Conservation (phyloP, 2,113 vertebrate species). For the Calidris pygmaea region DNA sequence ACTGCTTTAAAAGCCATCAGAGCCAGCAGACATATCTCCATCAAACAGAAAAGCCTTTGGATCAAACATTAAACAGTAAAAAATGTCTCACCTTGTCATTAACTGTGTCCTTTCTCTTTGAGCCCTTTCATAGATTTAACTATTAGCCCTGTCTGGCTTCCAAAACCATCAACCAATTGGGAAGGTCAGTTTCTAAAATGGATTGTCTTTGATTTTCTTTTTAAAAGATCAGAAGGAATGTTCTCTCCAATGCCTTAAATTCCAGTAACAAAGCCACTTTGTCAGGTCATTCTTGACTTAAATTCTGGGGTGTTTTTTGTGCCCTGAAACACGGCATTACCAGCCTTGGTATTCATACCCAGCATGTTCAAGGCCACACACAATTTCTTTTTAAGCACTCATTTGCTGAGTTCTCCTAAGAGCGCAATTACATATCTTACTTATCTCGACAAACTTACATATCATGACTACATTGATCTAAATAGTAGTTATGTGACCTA, state of each 20-base stretch:
- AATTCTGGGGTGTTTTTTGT: background rate
- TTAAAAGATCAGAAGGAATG: background rate
- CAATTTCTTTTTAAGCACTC: background rate
- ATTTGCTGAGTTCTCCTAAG: background rate
- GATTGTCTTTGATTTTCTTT: background rate
- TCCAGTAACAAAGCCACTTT: background rate
- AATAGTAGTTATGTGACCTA: background rate
- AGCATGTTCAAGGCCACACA: background rate
- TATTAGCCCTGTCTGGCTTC: background rate
- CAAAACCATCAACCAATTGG: background rate
- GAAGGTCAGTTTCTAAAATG: background rate
- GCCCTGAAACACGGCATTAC: background rate
- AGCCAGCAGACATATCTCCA: background rate
- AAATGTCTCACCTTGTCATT: background rate
- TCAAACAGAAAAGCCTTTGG: background rate
- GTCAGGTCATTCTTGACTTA: background rate
- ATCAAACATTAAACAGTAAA: background rate
- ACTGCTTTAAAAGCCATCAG: background rate
- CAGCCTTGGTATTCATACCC: background rate
- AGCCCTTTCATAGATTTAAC: background rate
- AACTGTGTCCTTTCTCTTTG: background rate
- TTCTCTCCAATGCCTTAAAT: background rate
- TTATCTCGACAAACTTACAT: no score
- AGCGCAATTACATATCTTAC: no score
- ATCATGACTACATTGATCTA: background rate